A percentile compares a stretch with the other conserved stretches of the same genome.
Conservation (phyloP, 2,888 invertebrate genomes). For the Torymus aiolomorphi region DNA sequence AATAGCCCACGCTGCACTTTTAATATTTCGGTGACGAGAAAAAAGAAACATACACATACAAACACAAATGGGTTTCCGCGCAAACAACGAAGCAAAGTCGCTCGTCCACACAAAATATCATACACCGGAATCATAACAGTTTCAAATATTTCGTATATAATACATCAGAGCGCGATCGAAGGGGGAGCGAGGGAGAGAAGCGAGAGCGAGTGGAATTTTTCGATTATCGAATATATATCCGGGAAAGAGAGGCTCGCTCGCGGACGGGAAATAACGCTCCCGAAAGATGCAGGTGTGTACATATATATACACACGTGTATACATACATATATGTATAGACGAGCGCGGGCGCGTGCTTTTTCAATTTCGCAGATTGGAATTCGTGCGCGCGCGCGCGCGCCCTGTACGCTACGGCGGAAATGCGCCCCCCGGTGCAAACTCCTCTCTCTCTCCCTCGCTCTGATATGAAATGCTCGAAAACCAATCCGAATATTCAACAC, state of each 20-base stretch:
- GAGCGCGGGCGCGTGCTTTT: slow-evolving; percentile 39
- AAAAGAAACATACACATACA: too few species aligned
- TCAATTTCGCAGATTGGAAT: slow-evolving; percentile 58
- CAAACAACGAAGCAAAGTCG: too few species aligned
- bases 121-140: slow-evolving; percentile 17
- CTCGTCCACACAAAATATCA: background rate
- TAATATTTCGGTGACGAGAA: too few species aligned
- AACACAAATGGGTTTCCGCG: too few species aligned
- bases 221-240: slow-evolving; percentile 34
- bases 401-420: slow-evolving; percentile 5
- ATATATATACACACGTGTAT: too few species aligned
- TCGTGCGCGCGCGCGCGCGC: slow-evolving; percentile 17
- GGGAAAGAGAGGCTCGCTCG: background rate
- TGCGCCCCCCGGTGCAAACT: slow-evolving; percentile 1
- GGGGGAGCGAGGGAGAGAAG: background rate
- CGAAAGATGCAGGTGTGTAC: slow-evolving; percentile 31
- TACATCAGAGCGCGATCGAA: background rate
- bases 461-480: slow-evolving; percentile 40
- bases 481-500: slow-evolving; percentile 55
- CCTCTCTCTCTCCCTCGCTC: background rate
- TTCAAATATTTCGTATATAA: slow-evolving; percentile 21
- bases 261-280: slow-evolving; percentile 38
- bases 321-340: too few species aligned
- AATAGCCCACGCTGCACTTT: too few species aligned
- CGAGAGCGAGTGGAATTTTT: slow-evolving; percentile 39